Base-by-base conservation (phyloP, 2,888 invertebrate genomes). In the Drosophila mayaguana region DNA sequence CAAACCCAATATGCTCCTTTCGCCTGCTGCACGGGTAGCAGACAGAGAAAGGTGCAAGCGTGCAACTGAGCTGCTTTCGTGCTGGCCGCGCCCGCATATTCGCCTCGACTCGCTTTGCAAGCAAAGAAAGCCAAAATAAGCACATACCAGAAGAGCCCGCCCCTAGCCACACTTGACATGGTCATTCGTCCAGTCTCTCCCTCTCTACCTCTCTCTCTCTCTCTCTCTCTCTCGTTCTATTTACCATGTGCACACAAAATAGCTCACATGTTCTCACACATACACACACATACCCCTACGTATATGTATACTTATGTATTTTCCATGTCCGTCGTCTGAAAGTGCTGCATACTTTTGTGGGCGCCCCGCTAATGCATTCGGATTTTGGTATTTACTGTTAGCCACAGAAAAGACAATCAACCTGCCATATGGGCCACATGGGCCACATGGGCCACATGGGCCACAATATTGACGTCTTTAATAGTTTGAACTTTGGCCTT, bases 341-440 rank as follows among this genome's bases (percentile, higher is more conserved):
- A 69, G 51, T 64, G 67, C 66, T 73, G 78, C 71, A 83, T 66
- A 72, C 50, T 85, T 88, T 81, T 73, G 73, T 51, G 83, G 70
- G 57, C 62, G 55, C 46, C 42, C 48, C 59, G 74, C 75, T 73
- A 88, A 75, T 82, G 83, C 78, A 89, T 89, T 86, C 88, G 81
- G 80, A 81, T 79, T 87, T 73, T 63, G 72, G 78, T 82, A 81
- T 88, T 79, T 69, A 71, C 81, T 65, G 75, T 83, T 69, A 28
- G 73, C 61, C 63, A 59, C 60, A 46, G 48, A 20, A 62, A 63
- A 77, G 36, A 18, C 64, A 57, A 25, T 60, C 34, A 50, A 34
- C 56, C 53, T 43, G 46, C 56, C 56, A 54, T 50, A 46, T 25
- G 67, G 46, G 46, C 61, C 45, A 53, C 62, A 53, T n/a, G n/a